phyloP scores from a whole-genome alignment of 2,113 vertebrate species.

The Cyanoramphus novaezelandiae region DNA sequence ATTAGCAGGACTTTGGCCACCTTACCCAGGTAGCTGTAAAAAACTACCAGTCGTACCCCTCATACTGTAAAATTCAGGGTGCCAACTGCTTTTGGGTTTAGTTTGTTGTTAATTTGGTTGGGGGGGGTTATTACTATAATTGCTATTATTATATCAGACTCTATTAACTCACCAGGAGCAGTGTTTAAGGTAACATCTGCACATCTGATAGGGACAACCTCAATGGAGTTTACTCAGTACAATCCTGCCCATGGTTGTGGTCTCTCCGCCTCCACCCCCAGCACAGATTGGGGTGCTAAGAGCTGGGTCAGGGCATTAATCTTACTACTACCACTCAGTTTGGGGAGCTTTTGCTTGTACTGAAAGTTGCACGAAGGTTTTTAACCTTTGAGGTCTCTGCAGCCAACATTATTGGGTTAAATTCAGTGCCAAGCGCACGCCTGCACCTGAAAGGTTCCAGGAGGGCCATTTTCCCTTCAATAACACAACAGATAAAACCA shows the following conservation, averaged over 20 bases:
- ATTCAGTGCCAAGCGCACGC: not conserved
- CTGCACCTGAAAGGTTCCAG: not conserved
- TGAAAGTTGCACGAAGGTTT: not conserved
- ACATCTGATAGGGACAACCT: accelerated
- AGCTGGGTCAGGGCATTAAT: not conserved
- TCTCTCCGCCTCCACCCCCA: not conserved
- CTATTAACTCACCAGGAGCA: not conserved
- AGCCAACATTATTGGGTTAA: not conserved
- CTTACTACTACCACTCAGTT: not conserved
- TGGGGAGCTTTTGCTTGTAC: not conserved
- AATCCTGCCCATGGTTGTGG: not conserved
- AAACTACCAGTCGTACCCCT: accelerated
- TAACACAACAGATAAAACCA: not conserved
- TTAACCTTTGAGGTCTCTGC: not conserved
- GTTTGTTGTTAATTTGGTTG: not conserved
- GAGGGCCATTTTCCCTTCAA: not conserved
- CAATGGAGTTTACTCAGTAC: accelerated
- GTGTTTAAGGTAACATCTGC: not conserved
- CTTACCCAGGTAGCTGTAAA: not conserved
- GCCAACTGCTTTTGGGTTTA: not conserved
- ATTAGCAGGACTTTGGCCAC: not conserved
- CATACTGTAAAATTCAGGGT: not conserved
- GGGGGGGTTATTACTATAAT: too few relatives aligned
- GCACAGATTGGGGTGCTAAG: not conserved
- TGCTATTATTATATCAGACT: not conserved